These are phyloP conservation scores for Agapostemon virescens DNA, from an alignment of 2,888 invertebrate genomes.

Conservation along the genomic window DNA sequence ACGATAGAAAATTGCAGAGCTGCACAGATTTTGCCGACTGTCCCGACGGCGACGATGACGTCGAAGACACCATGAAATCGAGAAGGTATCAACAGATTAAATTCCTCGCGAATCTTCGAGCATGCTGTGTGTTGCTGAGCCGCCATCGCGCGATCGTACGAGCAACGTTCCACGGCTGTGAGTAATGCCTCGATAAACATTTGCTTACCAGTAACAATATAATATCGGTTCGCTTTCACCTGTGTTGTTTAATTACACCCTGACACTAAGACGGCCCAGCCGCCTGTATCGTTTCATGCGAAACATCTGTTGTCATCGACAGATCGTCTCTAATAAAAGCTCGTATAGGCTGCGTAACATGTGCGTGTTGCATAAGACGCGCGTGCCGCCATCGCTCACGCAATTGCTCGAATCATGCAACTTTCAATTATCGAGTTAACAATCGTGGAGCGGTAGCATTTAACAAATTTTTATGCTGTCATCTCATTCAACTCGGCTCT, in stretches of 20 bases:
- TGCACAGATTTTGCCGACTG: slow-evolving; percentile 25
- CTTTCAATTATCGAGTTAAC: too few relatives aligned
- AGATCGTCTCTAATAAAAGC: neutral
- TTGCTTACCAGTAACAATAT: slow-evolving; percentile 40
- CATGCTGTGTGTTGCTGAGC: slow-evolving; percentile 22
- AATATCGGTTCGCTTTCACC: slow-evolving; percentile 44
- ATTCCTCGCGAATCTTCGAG: slow-evolving; percentile 58
- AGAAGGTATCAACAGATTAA: slow-evolving; percentile 67
- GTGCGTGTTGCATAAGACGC: neutral
- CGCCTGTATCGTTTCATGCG: neutral
- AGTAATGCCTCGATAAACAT: slow-evolving; percentile 56
- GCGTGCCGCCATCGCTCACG: neutral
- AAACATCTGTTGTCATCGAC: neutral
- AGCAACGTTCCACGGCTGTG: slow-evolving; percentile 41
- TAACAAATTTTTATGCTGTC: too few relatives aligned
- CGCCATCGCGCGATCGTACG: slow-evolving; percentile 29
- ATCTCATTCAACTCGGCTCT: too few relatives aligned
- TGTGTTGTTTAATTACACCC: slow-evolving; percentile 20
- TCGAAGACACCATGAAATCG: slow-evolving; percentile 61
- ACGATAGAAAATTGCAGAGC: slow-evolving; percentile 18
- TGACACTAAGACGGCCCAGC: neutral
- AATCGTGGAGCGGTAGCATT: too few relatives aligned
- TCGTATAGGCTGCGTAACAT: neutral
- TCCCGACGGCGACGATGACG: slow-evolving; percentile 51
- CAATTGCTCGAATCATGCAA: too few relatives aligned